Percentiles rank a stretch among this genome's conserved stretches.
These are phyloP conservation scores for Rhabdomys pumilio DNA, from an alignment of 2,797 vertebrate genomes.

Conservation along the genomic window DNA sequence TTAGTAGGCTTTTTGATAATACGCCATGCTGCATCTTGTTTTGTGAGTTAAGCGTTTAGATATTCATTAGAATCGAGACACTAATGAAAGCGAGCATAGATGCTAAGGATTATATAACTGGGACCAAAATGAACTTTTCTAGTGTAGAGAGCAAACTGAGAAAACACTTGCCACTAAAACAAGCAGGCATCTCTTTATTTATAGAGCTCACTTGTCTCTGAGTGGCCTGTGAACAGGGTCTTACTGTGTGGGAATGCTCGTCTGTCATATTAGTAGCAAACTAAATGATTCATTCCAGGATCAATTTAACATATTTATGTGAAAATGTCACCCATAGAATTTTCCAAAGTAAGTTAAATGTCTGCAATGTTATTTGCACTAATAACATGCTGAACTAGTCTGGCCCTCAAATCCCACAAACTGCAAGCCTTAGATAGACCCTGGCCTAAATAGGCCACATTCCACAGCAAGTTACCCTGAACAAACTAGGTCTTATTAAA, in stretches of 20 bases:
- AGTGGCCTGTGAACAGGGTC: conserved; percentile 38
- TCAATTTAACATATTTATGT: conserved; percentile 63
- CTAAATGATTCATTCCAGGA: conserved; percentile 62
- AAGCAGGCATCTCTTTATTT: conserved; percentile 44
- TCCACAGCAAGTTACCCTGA: conserved; percentile 25
- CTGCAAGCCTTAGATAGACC: conserved; percentile 43
- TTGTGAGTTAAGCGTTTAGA: conserved; percentile 5
- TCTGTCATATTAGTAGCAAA: conserved; percentile 40
- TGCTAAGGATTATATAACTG: not conserved
- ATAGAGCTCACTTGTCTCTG: not conserved
- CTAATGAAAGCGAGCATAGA: not conserved
- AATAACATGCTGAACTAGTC: conserved; percentile 31
- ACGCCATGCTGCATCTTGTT: not conserved
- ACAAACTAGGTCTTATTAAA: conserved; percentile 33
- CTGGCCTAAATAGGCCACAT: conserved; percentile 42
- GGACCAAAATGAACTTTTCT: conserved; percentile 53
- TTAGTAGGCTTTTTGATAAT: not conserved
- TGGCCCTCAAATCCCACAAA: conserved; percentile 26
- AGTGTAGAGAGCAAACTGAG: conserved; percentile 35
- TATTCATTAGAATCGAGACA: not conserved
- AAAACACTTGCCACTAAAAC: conserved; percentile 31
- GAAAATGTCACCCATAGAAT: conserved; percentile 59
- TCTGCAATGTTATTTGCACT: conserved; percentile 54
- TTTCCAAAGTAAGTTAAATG: conserved; percentile 41
- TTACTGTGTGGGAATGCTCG: conserved; percentile 60